Conservation (phyloP, 2,888 invertebrate genomes). For the Nomada flava region DNA sequence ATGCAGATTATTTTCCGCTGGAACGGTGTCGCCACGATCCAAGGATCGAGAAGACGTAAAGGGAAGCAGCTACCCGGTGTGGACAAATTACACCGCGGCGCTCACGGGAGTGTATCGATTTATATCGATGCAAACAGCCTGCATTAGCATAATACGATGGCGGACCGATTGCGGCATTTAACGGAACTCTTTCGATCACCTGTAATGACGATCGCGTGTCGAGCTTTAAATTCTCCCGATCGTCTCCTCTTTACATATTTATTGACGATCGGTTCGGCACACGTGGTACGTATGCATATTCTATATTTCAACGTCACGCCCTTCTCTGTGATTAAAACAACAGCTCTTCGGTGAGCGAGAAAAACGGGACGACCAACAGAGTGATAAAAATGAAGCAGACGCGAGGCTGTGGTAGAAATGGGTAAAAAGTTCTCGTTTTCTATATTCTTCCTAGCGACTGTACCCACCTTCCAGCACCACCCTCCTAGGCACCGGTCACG, state of each 20-base stretch:
- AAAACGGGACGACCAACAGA: not conserved
- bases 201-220: conserved; percentile 45
- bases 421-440: conserved; percentile 19
- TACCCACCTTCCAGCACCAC: conserved; percentile 46
- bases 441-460: conserved; percentile 47
- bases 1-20: not conserved
- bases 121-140: conserved; percentile 35
- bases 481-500: conserved; percentile 48
- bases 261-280: conserved; percentile 28
- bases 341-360: too few relatives aligned
- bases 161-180: conserved; percentile 61
- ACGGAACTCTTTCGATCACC: conserved; percentile 41
- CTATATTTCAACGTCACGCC: not conserved
- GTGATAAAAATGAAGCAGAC: not conserved
- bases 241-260: conserved; percentile 50
- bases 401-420: too few relatives aligned
- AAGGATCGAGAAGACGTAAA: not conserved
- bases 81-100: conserved; percentile 48
- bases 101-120: conserved; percentile 40
- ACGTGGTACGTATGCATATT: conserved; percentile 18
- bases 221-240: conserved; percentile 20
- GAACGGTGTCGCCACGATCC: not conserved
- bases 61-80: not conserved
- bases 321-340: too few relatives aligned
- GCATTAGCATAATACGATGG: conserved; percentile 56